Evolutionary conservation across 2,797 vertebrate species (phyloP).

Genomic region (Anguilla marmorata): DNA sequence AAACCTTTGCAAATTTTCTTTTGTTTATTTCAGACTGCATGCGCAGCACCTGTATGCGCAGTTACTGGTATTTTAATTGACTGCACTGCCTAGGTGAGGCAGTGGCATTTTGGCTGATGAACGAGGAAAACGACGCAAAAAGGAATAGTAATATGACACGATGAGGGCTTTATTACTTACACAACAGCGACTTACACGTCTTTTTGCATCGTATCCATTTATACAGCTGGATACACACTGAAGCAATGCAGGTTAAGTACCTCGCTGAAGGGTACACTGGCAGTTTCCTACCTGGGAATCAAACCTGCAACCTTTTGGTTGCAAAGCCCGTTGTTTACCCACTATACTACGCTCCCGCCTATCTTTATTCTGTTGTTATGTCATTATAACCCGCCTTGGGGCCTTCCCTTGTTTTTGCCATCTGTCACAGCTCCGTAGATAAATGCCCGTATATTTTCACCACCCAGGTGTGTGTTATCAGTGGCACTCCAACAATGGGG

Average conservation of each 20-base stretch:
- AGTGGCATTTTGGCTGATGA: neutral
- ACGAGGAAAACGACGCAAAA: neutral
- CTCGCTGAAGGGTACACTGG: too few species aligned
- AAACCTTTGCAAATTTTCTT: neutral
- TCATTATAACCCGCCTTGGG: neutral
- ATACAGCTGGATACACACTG: too few species aligned
- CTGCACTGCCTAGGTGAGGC: neutral
- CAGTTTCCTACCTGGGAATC: too few species aligned
- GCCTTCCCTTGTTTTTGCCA: neutral
- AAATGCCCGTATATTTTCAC: neutral
- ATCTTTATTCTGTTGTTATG: neutral
- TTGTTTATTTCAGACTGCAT: neutral
- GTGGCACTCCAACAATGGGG: neutral
- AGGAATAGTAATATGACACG: neutral
- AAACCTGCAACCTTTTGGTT: too few species aligned
- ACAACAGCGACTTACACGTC: neutral
- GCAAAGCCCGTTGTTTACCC: too few species aligned
- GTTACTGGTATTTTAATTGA: neutral
- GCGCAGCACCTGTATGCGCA: neutral
- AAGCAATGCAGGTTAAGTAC: too few species aligned
- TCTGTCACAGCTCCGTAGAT: neutral
- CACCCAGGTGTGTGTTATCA: neutral
- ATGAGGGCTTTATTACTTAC: neutral
- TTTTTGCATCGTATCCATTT: neutral
- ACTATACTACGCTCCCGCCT: too few species aligned